These are phyloP conservation scores for Monopterus albus DNA, from an alignment of 2,113 vertebrate species.

Conservation along the genomic window DNA sequence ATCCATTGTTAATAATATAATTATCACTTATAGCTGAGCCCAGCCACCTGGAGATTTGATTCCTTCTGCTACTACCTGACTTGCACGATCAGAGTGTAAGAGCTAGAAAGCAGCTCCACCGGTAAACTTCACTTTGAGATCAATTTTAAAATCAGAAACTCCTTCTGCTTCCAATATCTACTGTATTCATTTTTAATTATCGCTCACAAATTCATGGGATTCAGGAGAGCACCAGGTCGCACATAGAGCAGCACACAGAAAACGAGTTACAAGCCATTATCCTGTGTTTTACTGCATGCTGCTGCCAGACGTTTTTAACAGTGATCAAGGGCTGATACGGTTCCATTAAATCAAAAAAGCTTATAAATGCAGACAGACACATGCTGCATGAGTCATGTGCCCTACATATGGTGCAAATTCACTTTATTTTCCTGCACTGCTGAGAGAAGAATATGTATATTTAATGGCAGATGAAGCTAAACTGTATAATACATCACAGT, in stretches of 20 bases:
- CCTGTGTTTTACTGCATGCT: conserved; percentile 31
- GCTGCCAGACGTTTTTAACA: conserved; percentile 28
- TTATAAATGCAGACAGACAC: conserved; percentile 29
- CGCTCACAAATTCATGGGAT: conserved; percentile 46
- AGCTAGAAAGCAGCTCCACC: neutral
- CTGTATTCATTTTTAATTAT: conserved; percentile 47
- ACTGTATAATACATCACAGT: conserved; percentile 4
- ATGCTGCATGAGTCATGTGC: conserved; percentile 32
- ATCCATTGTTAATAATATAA: neutral
- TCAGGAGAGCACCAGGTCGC: conserved; percentile 23
- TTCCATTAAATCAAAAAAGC: conserved; percentile 53
- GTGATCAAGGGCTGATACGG: conserved; percentile 39
- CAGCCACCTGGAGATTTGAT: neutral
- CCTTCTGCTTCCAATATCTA: conserved; percentile 8
- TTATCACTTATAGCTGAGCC: neutral
- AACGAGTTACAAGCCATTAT: conserved; percentile 44
- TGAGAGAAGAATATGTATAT: conserved; percentile 23
- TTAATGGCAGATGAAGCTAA: conserved; percentile 37
- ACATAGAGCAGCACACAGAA: conserved; percentile 21
- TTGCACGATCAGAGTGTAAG: too few species aligned
- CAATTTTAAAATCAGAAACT: conserved; percentile 19
- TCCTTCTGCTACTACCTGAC: neutral
- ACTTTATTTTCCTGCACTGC: neutral
- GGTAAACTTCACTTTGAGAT: conserved; percentile 11
- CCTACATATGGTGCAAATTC: conserved; percentile 34